phyloP scores from a whole-genome alignment of 2,797 vertebrate genomes.

The Pseudochirops corinnae region DNA sequence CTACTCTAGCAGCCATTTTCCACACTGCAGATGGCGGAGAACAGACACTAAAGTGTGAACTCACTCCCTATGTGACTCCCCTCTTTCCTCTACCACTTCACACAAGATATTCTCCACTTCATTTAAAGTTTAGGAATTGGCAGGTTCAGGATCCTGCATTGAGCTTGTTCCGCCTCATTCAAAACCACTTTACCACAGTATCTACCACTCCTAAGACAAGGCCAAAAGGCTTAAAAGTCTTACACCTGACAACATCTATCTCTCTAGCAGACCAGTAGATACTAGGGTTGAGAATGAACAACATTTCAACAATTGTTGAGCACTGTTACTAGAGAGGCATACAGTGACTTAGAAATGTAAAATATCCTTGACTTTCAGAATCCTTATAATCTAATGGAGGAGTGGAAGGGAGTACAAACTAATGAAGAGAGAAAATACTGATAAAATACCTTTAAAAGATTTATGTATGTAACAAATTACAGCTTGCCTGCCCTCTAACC shows the following conservation, averaged over 20 bases:
- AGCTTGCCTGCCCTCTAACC: constrained; percentile 5
- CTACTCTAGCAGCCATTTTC: neutral
- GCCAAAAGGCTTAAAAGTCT: neutral
- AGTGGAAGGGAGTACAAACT: neutral
- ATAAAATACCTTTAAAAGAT: constrained; percentile 19
- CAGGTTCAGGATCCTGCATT: neutral
- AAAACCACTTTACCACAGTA: constrained; percentile 17
- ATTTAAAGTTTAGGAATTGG: constrained; percentile 29
- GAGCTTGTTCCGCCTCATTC: neutral
- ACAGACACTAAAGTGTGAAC: neutral
- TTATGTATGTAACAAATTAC: constrained; percentile 22
- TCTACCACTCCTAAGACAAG: neutral
- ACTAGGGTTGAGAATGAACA: neutral
- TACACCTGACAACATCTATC: constrained; percentile 18
- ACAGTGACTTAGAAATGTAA: neutral
- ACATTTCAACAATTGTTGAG: neutral
- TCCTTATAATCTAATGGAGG: constrained; percentile 2
- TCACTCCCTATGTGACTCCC: neutral
- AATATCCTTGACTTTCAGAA: neutral
- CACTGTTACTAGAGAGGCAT: neutral
- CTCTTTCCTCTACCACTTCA: neutral
- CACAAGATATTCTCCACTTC: neutral
- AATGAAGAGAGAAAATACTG: constrained; percentile 49
- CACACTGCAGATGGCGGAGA: neutral
- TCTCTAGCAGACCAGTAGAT: neutral